Percentiles rank a stretch among this genome's conserved stretches.
phyloP scores from a whole-genome alignment of 2,888 invertebrate species.

The Nebria brevicollis region DNA sequence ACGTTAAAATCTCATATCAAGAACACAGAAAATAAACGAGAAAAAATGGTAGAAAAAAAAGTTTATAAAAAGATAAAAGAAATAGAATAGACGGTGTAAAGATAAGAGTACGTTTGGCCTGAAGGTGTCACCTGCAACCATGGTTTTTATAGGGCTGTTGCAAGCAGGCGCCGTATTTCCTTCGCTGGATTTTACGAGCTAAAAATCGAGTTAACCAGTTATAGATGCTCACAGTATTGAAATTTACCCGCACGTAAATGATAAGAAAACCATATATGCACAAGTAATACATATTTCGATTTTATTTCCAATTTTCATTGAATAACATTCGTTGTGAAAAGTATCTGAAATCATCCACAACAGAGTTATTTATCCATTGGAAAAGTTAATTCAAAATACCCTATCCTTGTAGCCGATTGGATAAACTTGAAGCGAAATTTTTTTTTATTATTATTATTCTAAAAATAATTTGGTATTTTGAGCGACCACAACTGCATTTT shows the following conservation, averaged over 20 bases:
- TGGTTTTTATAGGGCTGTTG: not conserved
- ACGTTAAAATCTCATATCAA: constrained; percentile 13
- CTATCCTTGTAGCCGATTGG: too few species aligned
- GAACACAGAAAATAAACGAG: constrained; percentile 12
- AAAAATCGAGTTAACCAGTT: constrained; percentile 18
- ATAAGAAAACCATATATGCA: constrained; percentile 10
- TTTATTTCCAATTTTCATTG: not conserved
- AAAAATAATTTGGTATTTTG: too few species aligned
- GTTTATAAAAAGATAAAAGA: not conserved
- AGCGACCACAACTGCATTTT: too few species aligned
- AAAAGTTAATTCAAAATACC: too few species aligned
- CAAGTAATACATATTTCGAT: not conserved
- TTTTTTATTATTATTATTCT: too few species aligned
- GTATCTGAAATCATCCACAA: too few species aligned
- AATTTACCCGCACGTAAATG: constrained; percentile 24
- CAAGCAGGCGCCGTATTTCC: not conserved
- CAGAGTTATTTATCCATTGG: too few species aligned
- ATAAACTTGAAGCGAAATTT: too few species aligned
- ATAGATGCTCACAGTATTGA: constrained; percentile 9
- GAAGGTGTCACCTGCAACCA: constrained; percentile 13
- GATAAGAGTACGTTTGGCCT: not conserved
- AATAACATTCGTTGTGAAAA: not conserved
- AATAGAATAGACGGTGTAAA: not conserved
- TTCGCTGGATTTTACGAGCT: constrained; percentile 21
- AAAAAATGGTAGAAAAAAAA: not conserved